Conservation (phyloP, 1,140 invertebrate genomes). For the silkworm (Bombyx mori) region DNA sequence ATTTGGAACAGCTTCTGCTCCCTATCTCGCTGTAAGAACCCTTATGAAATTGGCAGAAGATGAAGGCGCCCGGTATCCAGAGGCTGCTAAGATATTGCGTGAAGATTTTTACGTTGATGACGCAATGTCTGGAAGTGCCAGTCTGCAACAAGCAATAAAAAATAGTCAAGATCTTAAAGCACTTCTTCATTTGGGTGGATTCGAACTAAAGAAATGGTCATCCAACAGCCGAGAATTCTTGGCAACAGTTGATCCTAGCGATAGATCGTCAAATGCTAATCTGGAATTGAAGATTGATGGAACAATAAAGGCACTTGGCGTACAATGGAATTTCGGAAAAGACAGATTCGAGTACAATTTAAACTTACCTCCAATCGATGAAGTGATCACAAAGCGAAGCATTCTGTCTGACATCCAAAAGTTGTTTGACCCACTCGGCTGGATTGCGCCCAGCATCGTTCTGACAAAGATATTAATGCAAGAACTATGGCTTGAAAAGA, state of each 20-base stretch:
- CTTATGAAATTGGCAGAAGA: slow-evolving; percentile 31
- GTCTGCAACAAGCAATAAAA: slow-evolving; percentile 20
- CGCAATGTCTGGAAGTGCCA: slow-evolving; percentile 29
- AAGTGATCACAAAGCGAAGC: slow-evolving; percentile 26
- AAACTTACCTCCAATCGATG: slow-evolving; percentile 8
- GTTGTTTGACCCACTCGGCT: slow-evolving; percentile 39
- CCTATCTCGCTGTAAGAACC: slow-evolving; percentile 42
- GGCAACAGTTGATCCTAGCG: slow-evolving; percentile 5
- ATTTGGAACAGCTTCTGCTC: slow-evolving; percentile 42
- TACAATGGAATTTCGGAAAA: slow-evolving; percentile 22
- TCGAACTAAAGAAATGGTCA: slow-evolving; percentile 29
- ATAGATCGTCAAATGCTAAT: slow-evolving; percentile 8
- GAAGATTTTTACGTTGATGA: slow-evolving; percentile 55
- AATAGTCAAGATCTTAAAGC: slow-evolving; percentile 20
- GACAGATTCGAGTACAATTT: slow-evolving; percentile 24
- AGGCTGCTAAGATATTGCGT: slow-evolving; percentile 21
- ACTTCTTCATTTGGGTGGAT: slow-evolving; percentile 26
- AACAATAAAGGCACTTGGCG: slow-evolving; percentile 21
- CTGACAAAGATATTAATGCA: slow-evolving; percentile 39
- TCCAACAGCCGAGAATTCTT: slow-evolving; percentile 25
- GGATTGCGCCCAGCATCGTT: slow-evolving; percentile 32
- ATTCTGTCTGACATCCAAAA: slow-evolving; percentile 30
- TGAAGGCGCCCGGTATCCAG: slow-evolving; percentile 23
- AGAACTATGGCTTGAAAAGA: slow-evolving; percentile 30
- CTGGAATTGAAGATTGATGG: slow-evolving; percentile 14